A percentile compares a stretch with the other conserved stretches of the same genome.
Conservation (phyloP, 2,113 vertebrate genomes). For the Guaruba guarouba region DNA sequence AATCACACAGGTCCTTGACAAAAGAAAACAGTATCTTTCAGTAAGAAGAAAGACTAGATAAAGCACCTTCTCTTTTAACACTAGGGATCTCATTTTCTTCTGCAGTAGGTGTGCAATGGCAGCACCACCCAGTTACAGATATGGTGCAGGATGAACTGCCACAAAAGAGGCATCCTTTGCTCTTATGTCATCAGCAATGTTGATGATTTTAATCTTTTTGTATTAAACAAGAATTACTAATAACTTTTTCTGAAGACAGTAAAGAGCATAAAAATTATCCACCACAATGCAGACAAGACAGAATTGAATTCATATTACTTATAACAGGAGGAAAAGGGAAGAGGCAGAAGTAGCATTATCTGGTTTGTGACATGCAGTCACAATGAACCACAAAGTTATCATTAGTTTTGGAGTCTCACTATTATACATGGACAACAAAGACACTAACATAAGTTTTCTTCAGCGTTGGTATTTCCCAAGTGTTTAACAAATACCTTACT, state of each 20-base stretch:
- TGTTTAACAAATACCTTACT: not conserved
- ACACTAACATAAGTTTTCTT: not conserved
- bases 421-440: not conserved
- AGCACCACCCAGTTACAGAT: not conserved
- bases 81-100: not conserved
- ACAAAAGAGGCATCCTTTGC: not conserved
- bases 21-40: not conserved
- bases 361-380: not conserved
- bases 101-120: not conserved
- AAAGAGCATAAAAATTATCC: not conserved
- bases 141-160: rapidly evolving
- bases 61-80: not conserved
- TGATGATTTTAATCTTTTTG: not conserved
- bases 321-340: not conserved
- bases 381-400: not conserved
- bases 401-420: not conserved
- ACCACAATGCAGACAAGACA: not conserved
- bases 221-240: not conserved
- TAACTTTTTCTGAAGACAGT: not conserved
- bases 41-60: not conserved
- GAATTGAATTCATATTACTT: not conserved
- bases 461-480: not conserved
- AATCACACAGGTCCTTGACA: not conserved
- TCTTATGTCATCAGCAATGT: not conserved
- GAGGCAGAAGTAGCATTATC: not conserved